Base-by-base conservation (phyloP, 2,113 vertebrate genomes). In the Chrysochloris asiatica region DNA sequence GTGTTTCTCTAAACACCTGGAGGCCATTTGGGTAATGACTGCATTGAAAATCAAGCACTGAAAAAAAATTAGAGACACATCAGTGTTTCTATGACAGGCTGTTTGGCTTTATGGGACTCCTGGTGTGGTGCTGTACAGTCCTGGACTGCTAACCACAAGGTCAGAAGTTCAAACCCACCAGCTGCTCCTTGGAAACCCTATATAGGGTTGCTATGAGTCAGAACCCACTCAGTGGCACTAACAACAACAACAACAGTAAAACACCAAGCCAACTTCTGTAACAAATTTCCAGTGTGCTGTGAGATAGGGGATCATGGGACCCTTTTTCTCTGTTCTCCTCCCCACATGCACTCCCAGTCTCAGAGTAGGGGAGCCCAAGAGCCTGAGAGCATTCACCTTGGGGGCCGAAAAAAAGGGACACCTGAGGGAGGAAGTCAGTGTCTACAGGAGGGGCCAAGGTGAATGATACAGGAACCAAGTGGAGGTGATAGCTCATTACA, bases 251-350 rank as follows among this genome's bases (percentile, higher is more conserved):
- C n/a, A n/a, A n/a, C n/a, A 79, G 59, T 14, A 33, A 43, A 14
- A 36, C 33, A 16, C 22, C 0, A 0, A 26, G 41, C 28, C n/a
- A 11, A 1, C 3, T 75, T 30, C 13, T 45, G 9, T 48, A 11
- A 33, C 2, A 1, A 26, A 47, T 9, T 12, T 26, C 10, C 14
- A 0, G 2, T 80, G 22, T 38, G 36, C 54, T 75, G 30, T 56
- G n/a, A 52, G 33, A 13, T 13, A 22, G 54, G 41, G n/a, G 10
- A 16, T 4, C 12, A 8, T 7, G 0, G 48, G 11, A 36, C 16
- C 12, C 36, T 43, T 36, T 33, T 36, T 33, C 11, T 83, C 33
- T 36, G 30, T 41, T 2, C 14, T 2, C 16, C 8, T 22, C 22
- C 3, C 61, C 61, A 13, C 30, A 63, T 28, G 30, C 10, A 56